Evolutionary conservation across 1,140 invertebrate species (phyloP).

Genomic region (Vanessa tameamea): DNA sequence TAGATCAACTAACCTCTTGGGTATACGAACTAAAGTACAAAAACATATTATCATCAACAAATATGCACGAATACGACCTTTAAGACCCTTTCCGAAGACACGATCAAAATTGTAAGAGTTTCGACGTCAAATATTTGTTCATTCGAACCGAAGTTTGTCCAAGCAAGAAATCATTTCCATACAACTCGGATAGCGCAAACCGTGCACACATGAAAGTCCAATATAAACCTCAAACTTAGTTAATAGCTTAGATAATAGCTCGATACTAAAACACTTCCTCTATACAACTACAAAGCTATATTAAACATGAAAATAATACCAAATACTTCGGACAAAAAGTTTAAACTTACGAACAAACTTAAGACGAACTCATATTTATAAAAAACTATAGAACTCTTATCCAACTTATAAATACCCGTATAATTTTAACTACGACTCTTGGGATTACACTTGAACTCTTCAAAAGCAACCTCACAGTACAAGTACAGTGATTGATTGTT

Average conservation of each 20-base stretch:
- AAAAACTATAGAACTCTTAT: neutral
- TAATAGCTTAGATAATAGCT: conserved; percentile 61
- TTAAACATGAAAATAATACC: too few relatives aligned
- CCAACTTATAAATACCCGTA: neutral
- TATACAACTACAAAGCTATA: neutral
- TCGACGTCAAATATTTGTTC: conserved; percentile 70
- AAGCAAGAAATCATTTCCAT: conserved; percentile 77
- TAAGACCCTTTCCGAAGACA: conserved; percentile 50
- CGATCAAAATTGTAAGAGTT: conserved; percentile 58
- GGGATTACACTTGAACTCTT: conserved; percentile 36
- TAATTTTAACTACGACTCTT: conserved; percentile 21
- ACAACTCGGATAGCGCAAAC: conserved; percentile 60
- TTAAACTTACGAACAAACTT: too few relatives aligned
- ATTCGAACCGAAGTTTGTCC: conserved; percentile 62
- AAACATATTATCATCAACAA: neutral
- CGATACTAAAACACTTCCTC: conserved; percentile 15
- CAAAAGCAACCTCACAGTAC: conserved; percentile 43
- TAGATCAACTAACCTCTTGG: too few relatives aligned
- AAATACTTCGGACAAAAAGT: too few relatives aligned
- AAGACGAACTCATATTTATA: too few relatives aligned
- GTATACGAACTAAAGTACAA: neutral
- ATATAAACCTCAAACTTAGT: conserved; percentile 69
- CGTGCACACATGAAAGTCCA: conserved; percentile 70
- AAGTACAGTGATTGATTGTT: conserved; percentile 62
- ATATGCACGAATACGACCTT: neutral